Percentiles rank a stretch among this genome's conserved stretches.
These are phyloP conservation scores for Mareca strepera DNA, from an alignment of 2,797 vertebrate species.

Conservation along the genomic window DNA sequence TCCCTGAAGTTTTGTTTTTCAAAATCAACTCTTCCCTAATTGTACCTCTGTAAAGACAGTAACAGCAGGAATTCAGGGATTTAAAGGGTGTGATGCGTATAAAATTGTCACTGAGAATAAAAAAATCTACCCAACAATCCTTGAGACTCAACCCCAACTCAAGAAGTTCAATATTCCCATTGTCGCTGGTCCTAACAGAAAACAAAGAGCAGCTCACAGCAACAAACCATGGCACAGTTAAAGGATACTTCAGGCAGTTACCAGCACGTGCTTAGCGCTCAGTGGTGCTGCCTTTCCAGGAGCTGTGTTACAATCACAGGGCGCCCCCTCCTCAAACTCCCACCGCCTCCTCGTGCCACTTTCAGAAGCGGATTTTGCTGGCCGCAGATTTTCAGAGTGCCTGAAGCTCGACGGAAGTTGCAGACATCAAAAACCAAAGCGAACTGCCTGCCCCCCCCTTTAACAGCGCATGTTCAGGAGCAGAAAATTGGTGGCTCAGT, in stretches of 20 bases:
- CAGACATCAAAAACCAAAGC: not conserved
- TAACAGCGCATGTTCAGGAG: too few relatives aligned
- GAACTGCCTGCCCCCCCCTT: too few relatives aligned
- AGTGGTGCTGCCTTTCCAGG: accelerated
- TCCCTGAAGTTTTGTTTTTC: too few relatives aligned
- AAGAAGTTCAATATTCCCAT: not conserved
- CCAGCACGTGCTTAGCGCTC: accelerated
- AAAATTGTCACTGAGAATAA: too few relatives aligned
- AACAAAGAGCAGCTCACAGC: not conserved
- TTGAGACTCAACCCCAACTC: accelerated
- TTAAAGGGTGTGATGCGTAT: too few relatives aligned
- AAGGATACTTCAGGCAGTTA: accelerated
- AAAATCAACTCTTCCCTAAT: too few relatives aligned
- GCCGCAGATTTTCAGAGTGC: not conserved
- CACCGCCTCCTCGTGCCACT: accelerated
- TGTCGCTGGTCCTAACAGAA: not conserved
- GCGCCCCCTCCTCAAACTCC: not conserved
- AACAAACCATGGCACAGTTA: accelerated
- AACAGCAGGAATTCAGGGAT: too few relatives aligned
- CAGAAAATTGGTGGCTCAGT: too few relatives aligned
- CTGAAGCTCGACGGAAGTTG: not conserved
- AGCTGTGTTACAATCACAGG: not conserved
- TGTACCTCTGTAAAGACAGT: too few relatives aligned
- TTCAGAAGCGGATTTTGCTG: not conserved
- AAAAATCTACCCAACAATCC: not conserved